Base-by-base conservation (phyloP, 2,888 invertebrate species). In the Lasioglossum figueresi region DNA sequence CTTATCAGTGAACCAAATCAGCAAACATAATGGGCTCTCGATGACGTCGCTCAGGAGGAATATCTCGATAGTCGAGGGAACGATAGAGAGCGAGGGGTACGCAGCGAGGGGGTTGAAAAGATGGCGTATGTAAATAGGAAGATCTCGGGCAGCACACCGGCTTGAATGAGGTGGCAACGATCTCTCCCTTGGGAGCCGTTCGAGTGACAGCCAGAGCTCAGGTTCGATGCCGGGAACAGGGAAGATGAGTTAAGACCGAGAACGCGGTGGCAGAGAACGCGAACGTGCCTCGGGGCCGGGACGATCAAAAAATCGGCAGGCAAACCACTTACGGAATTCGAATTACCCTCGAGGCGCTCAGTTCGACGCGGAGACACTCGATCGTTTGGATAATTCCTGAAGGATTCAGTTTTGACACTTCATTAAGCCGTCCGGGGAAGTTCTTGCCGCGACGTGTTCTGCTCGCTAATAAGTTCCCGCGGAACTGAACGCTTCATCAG, bases 141-240 rank as follows among this genome's bases (percentile, higher is more conserved):
- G 88, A 83, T 89, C 87, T 89, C 83, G 87, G 84, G 89, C 86
- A 90, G 86, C 87, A 89, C 86, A 90, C 87, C 78, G 89, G 86
- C 63, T 84, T 76, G 91, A 91, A 91, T 85, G 91, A 92, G 88
- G 89, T 91, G 91, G 89, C 91, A 89, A 92, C 92, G 92, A 92
- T 92, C 92, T 86, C 79, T 88, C 92, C 88, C 91, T 14, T 40
- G 91, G 84, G 92, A 88, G 88, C 63, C 82, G 85, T 92, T 92
- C 88, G 83, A 83, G 85, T 72, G 84, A 76, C 80, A 80, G 74
- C 79, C 31, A 63, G 56, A 85, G 80, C 79, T 85, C 68, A 37
- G 71, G 75, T 73, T 83, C 76, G 79, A 76, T 75, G 79, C 72
- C n/a, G 56, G 43, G 84, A 19, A 88, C 71, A 76, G 83, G 84